A percentile compares a stretch with the other conserved stretches of the same genome.
phyloP scores from a whole-genome alignment of 2,888 invertebrate genomes.

The Eugnorisma glareosa region DNA sequence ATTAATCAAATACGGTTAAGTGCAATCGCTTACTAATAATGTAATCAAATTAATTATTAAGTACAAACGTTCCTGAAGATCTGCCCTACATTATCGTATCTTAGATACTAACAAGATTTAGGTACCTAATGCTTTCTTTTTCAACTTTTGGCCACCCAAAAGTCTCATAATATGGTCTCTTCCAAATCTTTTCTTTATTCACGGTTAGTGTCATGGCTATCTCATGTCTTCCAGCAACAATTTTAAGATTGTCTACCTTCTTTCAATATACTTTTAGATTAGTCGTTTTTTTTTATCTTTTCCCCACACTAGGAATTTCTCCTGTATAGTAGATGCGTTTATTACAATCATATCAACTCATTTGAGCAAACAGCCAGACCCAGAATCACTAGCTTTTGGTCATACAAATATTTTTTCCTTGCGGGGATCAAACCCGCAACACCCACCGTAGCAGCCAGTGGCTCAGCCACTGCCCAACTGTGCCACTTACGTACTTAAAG shows the following conservation, averaged over 20 bases:
- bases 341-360: neutral
- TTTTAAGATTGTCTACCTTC: neutral
- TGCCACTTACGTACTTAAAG: no score
- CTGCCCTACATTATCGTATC: constrained; percentile 8
- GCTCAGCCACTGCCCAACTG: no score
- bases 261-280: neutral
- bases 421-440: no score
- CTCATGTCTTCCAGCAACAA: neutral
- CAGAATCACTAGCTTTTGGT: neutral
- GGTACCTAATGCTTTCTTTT: neutral
- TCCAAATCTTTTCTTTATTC: neutral
- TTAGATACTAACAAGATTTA: neutral
- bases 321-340: neutral
- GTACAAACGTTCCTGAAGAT: neutral
- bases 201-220: no score
- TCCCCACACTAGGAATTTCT: neutral
- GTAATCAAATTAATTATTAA: neutral
- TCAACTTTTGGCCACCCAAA: neutral
- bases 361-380: neutral
- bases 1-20: constrained; percentile 18
- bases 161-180: neutral
- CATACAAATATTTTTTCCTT: no score
- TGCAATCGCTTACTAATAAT: constrained; percentile 4
- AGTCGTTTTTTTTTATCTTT: no score
- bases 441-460: no score